Evolutionary conservation across 2,888 invertebrate genomes (phyloP).

Genomic region (Watsonalla cultraria): DNA sequence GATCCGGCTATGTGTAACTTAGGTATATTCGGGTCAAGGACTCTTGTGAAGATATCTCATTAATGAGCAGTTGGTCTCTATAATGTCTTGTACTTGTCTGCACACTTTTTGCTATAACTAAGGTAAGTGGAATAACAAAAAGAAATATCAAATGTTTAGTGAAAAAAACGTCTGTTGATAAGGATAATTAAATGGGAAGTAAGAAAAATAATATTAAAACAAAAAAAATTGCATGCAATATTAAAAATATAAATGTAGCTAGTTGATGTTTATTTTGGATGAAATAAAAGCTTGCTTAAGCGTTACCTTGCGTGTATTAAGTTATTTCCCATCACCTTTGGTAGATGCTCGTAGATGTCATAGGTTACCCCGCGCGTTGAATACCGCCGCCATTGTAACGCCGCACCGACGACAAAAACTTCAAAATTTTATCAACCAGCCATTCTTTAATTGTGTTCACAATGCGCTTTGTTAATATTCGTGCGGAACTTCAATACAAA

Average conservation of each 20-base stretch:
- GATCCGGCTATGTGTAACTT: not conserved
- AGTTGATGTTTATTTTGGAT: no score
- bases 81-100: no score
- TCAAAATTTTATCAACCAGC: slow-evolving; percentile 53
- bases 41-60: not conserved
- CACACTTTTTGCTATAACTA: no score
- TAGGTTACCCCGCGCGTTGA: not conserved
- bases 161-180: no score
- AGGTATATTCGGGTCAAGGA: not conserved
- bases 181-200: no score
- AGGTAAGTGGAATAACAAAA: no score
- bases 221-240: no score
- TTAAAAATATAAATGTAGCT: no score
- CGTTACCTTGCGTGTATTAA: not conserved
- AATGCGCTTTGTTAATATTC: slow-evolving; percentile 50
- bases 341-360: not conserved
- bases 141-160: no score
- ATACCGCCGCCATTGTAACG: slow-evolving; percentile 31
- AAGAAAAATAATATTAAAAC: no score
- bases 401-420: slow-evolving; percentile 39
- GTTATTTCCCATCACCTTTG: not conserved
- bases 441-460: slow-evolving; percentile 49
- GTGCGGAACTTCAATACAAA: slow-evolving; percentile 13
- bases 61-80: no score
- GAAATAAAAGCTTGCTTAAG: not conserved